Base-by-base conservation (phyloP, 1,140 invertebrate genomes). In the Proales similis region DNA sequence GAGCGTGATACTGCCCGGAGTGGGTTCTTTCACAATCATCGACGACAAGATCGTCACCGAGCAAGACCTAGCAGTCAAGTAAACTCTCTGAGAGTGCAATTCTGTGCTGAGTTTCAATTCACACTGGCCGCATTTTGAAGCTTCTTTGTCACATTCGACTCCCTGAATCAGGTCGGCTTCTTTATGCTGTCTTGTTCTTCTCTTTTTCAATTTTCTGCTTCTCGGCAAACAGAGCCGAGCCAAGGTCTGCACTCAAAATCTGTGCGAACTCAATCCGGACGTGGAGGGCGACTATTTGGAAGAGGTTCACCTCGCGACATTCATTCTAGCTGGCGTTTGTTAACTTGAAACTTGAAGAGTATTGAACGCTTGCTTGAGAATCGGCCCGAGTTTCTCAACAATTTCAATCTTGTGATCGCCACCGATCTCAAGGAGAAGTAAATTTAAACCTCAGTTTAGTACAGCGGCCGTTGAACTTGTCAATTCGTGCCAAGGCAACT, bases 21-120 rank as follows among this genome's bases (percentile, higher is more conserved):
- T 96, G 69, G 90, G 92, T 62, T 85, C 87, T n/a, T 90, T 97
- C 67, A 95, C 90, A 0, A 89, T 97, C 67, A 84, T 95, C 6
- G 94, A 98, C 82, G 86, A 85, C 12, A 82, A 84, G 68, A 48
- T 9, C 9, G 30, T 63, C 5, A 47, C 57, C 9, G 27, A 62
- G 26, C 42, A 47, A 46, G 57, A 62, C 14, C 30, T 62, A 46
- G 22, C 57, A 19, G 39, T 46, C 45, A 57, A 57, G 51, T 57
- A 9, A 27, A n/a, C 14, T 51, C 26, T 14, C n/a, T n/a, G n/a
- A n/a, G 3, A 36, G 39, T 33, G 4, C 11, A 33, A 22, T 17
- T 14, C n/a, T 51, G 12, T n/a, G 22, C 11, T 26, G 9, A 12
- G 33, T 5, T 5, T 27, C 22, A 14, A 19, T 39, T 4, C 29